These are phyloP conservation scores for Rhinichthys klamathensis DNA, from an alignment of 2,113 vertebrate species.

Conservation along the genomic window DNA sequence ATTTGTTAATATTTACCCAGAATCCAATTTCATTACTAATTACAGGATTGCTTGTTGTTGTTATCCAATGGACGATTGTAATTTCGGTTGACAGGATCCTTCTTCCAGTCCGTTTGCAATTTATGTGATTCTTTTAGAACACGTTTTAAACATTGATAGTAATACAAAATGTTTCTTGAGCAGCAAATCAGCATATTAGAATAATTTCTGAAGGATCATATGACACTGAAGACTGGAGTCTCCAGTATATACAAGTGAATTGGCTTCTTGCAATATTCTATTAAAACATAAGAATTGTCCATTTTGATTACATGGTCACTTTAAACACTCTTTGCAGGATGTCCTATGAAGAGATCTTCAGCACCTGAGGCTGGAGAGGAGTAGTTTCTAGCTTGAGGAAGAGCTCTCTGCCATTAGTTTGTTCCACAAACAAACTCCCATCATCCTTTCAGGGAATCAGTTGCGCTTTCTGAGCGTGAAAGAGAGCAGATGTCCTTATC, in stretches of 20 bases:
- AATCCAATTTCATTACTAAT: conserved; percentile 4
- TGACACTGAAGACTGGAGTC: too few relatives aligned
- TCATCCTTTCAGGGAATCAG: conserved; percentile 32
- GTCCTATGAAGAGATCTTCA: neutral
- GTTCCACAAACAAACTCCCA: conserved; percentile 14
- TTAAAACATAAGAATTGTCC: too few relatives aligned
- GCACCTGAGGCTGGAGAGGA: conserved; percentile 8
- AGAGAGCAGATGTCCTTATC: conserved; percentile 72
- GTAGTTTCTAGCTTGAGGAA: conserved; percentile 1
- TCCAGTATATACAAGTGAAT: too few relatives aligned
- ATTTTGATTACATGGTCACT: too few relatives aligned
- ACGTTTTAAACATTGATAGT: too few relatives aligned
- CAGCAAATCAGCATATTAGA: too few relatives aligned
- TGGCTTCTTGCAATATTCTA: too few relatives aligned
- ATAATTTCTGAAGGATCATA: too few relatives aligned
- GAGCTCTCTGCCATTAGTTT: conserved; percentile 13
- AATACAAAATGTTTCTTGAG: too few relatives aligned
- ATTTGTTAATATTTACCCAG: neutral
- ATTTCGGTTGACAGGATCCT: conserved; percentile 3
- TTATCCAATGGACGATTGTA: neutral
- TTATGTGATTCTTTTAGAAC: too few relatives aligned
- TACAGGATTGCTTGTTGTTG: neutral
- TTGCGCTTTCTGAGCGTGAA: conserved; percentile 48
- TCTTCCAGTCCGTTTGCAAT: too few relatives aligned
- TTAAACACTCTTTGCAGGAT: too few relatives aligned